Conservation (phyloP, 2,113 vertebrate species). For the Labeo catla region DNA sequence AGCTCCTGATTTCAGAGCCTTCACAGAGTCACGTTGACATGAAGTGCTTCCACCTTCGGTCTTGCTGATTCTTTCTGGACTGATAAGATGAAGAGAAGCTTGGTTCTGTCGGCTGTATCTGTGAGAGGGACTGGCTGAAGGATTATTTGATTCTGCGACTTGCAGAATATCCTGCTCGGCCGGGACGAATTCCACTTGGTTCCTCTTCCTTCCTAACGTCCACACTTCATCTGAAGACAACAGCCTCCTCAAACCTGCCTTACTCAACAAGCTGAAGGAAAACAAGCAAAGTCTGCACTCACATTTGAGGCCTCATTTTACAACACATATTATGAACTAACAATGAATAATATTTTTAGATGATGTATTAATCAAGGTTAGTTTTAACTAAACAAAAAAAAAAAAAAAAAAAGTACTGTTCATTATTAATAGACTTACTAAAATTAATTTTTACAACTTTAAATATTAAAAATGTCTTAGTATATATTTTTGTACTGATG, state of each 20-base stretch:
- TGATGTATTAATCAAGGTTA: not conserved
- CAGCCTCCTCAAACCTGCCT: conserved; percentile 56
- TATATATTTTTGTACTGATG: not conserved
- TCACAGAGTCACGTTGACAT: conserved; percentile 7
- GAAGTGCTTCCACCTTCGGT: conserved; percentile 17
- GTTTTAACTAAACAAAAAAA: not conserved
- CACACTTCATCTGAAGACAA: conserved; percentile 58
- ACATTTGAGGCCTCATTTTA: not conserved
- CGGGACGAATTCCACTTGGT: conserved; percentile 37
- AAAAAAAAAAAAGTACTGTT: not conserved
- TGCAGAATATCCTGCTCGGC: conserved; percentile 42
- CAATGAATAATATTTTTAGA: not conserved
- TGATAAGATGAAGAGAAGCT: conserved; percentile 16
- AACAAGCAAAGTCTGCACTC: conserved; percentile 30
- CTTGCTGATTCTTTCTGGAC: conserved; percentile 31
- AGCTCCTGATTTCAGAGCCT: conserved; percentile 21
- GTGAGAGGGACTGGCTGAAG: conserved; percentile 1
- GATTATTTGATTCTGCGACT: conserved; percentile 13
- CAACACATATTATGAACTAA: not conserved
- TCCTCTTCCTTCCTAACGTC: conserved; percentile 56
- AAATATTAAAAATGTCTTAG: not conserved
- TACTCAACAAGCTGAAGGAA: conserved; percentile 56
- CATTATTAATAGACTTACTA: not conserved
- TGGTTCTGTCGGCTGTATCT: conserved; percentile 24
- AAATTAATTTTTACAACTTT: not conserved